Evolutionary conservation across 2,888 invertebrate species (phyloP), one percentile per base, ranked within the genome.

Genomic region (Isotomurus palustris): DNA sequence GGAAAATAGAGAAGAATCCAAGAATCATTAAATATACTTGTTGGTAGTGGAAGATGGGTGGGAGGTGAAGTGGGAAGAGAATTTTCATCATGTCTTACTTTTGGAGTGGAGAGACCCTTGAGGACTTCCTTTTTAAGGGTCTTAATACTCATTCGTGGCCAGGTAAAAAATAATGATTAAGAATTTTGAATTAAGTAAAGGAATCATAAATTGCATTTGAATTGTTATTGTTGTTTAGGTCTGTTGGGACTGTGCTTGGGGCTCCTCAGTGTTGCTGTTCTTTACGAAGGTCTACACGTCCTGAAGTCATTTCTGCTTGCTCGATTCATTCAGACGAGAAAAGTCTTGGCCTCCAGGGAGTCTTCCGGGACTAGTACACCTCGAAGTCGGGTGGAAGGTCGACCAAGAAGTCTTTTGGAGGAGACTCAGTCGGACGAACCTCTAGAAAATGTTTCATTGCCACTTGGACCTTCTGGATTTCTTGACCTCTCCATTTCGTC

Each of bases 231-330:
- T 24, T 60, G 10, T 43, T 6, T n/a, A 61, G 61, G 61, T 22
- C 28, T 61, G 21, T 12, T 51, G 27, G 57, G 61, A 29, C 19
- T 61, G 1, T 57, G 51, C 24, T 24, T 66, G 8, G 60, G 52
- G 24, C 47, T 69, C 1, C 36, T 62, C 8, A 58, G 64, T 28
- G 45, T 60, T 0, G 62, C 64, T 14, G 48, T 69, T 8, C 24
- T 64, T 1, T 67, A 58, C 50, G 69, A 69, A 62, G 69, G 61
- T n/a, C 36, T 69, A 21, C 55, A 62, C 27, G 53, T 47, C 21
- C 27, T 66, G 10, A 52, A 66, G 38, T 54, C 55, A 38, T 28
- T 53, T 40, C 47, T 64, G 5, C 22, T 62, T 1, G 27, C 52
- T n/a, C 51, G 52, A 45, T 63, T 61, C 47, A 10, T 60, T 4